Conservation (phyloP, 92 coral and sea anemone genomes). For the Epizoanthus scotinus region DNA sequence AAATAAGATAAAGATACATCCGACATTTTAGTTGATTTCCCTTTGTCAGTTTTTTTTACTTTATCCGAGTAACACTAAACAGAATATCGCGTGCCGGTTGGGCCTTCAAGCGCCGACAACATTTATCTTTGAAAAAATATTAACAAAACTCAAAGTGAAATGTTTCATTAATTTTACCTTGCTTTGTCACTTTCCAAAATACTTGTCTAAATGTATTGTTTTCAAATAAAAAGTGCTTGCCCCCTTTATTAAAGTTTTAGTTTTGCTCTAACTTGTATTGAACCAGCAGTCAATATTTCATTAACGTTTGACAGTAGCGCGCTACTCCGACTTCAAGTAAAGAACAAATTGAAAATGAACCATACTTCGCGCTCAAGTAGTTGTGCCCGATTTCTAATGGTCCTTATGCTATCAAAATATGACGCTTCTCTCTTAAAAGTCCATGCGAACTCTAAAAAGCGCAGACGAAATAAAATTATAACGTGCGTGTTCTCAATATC, state of each 20-base stretch:
- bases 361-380: constrained; percentile 7
- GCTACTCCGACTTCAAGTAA: not conserved
- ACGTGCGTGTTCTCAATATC: not conserved
- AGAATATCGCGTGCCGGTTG: not conserved
- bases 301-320: constrained; percentile 8
- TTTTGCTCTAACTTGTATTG: not conserved
- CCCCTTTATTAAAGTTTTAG: not conserved
- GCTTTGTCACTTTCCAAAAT: not conserved
- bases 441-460: not conserved
- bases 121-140: too few relatives aligned
- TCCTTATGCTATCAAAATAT: not conserved
- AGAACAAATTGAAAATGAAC: constrained; percentile 15
- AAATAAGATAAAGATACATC: constrained; percentile 3
- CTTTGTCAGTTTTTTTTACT: not conserved
- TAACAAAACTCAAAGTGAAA: too few relatives aligned
- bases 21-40: not conserved
- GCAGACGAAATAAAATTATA: not conserved
- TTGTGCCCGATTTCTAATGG: not conserved
- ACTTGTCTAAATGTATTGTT: not conserved
- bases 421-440: not conserved
- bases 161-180: not conserved
- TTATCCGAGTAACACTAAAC: not conserved
- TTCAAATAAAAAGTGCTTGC: not conserved
- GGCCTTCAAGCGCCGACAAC: not conserved
- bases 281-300: constrained; percentile 17